Percentiles rank a stretch among this genome's conserved stretches.
These are phyloP conservation scores for Mylabris sibirica DNA, from an alignment of 2,888 invertebrate genomes.

Conservation along the genomic window DNA sequence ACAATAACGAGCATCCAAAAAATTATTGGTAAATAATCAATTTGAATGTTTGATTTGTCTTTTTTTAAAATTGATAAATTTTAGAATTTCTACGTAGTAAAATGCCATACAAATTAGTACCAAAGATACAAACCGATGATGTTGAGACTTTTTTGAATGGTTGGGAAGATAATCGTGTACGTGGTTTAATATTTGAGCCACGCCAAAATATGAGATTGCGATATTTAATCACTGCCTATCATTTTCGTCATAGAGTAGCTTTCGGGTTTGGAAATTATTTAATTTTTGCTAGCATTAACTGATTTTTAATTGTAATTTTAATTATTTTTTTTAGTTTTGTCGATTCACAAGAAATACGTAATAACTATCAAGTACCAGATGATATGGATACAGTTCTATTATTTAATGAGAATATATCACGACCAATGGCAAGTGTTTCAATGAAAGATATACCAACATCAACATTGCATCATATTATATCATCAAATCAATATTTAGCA, in stretches of 20 bases:
- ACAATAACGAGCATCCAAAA: conserved; percentile 79
- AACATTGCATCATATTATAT: conserved; percentile 87
- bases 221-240: conserved; percentile 88
- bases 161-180: conserved; percentile 91
- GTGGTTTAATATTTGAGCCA: conserved; percentile 88
- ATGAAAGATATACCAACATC: conserved; percentile 90
- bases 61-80: conserved; percentile 34
- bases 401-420: conserved; percentile 84
- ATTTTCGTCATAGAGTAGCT: conserved; percentile 83
- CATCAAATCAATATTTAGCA: conserved; percentile 86
- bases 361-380: conserved; percentile 75
- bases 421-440: conserved; percentile 85
- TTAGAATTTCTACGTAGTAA: conserved; percentile 86
- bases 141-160: conserved; percentile 82
- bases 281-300: too few relatives aligned
- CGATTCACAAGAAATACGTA: conserved; percentile 70
- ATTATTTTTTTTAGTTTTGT: conserved; percentile 68
- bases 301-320: not conserved
- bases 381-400: conserved; percentile 83
- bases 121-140: conserved; percentile 72
- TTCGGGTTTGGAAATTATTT: conserved; percentile 81
- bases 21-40: conserved; percentile 75
- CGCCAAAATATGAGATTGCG: conserved; percentile 78
- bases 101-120: conserved; percentile 83
- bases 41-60: not conserved